Evolutionary conservation across 2,797 vertebrate genomes (phyloP).

Genomic region (Ctenochaetus hawaiiensis): DNA sequence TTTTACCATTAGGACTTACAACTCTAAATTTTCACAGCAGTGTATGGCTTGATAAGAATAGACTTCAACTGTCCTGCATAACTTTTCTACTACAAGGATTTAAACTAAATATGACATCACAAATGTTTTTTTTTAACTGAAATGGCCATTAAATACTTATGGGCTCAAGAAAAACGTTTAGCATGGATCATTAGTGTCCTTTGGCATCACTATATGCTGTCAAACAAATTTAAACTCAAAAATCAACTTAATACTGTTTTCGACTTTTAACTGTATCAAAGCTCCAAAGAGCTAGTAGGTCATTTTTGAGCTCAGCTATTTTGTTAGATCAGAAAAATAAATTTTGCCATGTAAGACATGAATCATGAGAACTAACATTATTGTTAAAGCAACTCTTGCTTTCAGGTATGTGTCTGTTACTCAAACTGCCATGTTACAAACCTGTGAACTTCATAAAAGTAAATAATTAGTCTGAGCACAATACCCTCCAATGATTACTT

Average conservation of each 20-base stretch:
- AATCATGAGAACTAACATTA: too few species aligned
- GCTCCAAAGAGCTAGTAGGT: too few species aligned
- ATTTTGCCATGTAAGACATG: too few species aligned
- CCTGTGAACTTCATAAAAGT: not conserved
- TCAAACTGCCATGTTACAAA: not conserved
- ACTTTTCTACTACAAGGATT: not conserved
- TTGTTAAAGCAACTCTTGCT: not conserved
- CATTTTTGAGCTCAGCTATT: too few species aligned
- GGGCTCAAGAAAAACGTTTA: not conserved
- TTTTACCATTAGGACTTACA: too few species aligned
- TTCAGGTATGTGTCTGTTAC: not conserved
- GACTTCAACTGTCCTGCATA: too few species aligned
- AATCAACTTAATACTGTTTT: too few species aligned
- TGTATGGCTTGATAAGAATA: too few species aligned
- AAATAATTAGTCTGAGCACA: constrained; percentile 2
- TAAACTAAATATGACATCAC: not conserved
- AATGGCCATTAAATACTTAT: too few species aligned
- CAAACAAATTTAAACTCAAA: not conserved
- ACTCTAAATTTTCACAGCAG: too few species aligned
- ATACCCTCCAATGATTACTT: not conserved
- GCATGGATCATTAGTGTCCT: not conserved
- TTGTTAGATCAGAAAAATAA: too few species aligned
- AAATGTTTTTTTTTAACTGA: not conserved
- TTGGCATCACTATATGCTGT: not conserved
- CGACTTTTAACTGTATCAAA: too few species aligned